Base-by-base conservation (phyloP, 2,797 vertebrate genomes). In the Enteromius unitaeniatus region DNA sequence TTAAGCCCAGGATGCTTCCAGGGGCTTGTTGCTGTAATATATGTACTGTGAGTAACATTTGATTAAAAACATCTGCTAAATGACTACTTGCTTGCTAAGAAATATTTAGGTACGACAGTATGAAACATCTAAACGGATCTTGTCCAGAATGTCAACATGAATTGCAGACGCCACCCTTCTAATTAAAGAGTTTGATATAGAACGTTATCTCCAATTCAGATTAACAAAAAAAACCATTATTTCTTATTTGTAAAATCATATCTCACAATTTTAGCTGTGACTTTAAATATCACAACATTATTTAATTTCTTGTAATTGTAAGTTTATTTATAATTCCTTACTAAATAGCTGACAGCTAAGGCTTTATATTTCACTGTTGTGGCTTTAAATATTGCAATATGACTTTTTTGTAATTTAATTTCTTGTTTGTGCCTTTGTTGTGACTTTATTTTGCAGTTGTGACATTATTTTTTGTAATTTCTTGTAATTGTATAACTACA, bases 101-200 rank as follows among this genome's bases (percentile, higher is more conserved):
- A 42, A 79, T 2, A 5, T 19, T 8, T 8, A n/a, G 1, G 11
- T n/a, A 49, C 2, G 51, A 55, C 13, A 40, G 4, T 5, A 23
- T 75, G 55, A 58, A 58, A 75, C 31, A 75, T 40, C 6, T n/a
- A 55, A 75, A 73, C 40, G 28, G 31, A 55, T 55, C 6, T 55
- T 75, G 21, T 55, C 21, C 21, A 37, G 3, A 55, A 9, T 75
- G 51, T 55, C 49, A 40, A 15, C 21, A 55, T 51, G 13, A 75
- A 23, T 6, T 37, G 2, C 10, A 51, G 19, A 17, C 0, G 0
- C 3, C 11, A 28, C 21, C n/a, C 6, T 69, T 69, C 37, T 42
- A 0, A 21, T 19, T 37, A 37, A 9, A 70, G 67, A 23, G 40
- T 45, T 70, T 65, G 14, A 14, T 31, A 34, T 65, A 65, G 14